These are phyloP conservation scores for Tuta absoluta DNA, from an alignment of 2,888 invertebrate species.

Conservation along the genomic window DNA sequence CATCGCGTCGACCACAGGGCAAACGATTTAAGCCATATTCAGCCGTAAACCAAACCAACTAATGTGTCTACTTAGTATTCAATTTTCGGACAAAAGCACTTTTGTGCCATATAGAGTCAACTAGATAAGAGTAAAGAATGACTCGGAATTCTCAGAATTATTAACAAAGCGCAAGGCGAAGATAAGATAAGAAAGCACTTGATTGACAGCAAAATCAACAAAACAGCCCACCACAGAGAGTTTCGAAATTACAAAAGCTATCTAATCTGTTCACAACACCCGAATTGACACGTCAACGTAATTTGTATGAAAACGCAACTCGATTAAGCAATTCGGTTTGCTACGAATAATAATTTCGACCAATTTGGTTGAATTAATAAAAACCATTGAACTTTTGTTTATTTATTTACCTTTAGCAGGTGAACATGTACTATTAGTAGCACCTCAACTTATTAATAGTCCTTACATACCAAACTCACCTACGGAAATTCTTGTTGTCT, in stretches of 20 bases:
- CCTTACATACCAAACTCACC: too few species aligned
- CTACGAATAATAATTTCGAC: neutral
- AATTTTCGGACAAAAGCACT: neutral
- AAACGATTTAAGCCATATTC: neutral
- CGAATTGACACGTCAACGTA: neutral
- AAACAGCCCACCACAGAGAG: neutral
- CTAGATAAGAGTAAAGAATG: neutral
- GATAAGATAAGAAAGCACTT: neutral
- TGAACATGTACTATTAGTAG: too few species aligned
- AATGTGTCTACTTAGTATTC: neutral
- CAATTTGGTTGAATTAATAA: neutral
- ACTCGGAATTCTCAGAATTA: neutral
- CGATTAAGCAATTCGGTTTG: neutral
- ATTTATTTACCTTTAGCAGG: too few species aligned
- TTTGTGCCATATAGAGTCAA: neutral
- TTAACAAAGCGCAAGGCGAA: neutral
- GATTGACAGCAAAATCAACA: neutral
- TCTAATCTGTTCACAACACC: slow-evolving; percentile 1
- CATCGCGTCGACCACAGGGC: slow-evolving; percentile 36
- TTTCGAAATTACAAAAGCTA: neutral
- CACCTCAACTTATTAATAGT: too few species aligned
- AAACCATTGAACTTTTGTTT: neutral
- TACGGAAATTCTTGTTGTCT: too few species aligned
- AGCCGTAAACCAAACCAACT: neutral
- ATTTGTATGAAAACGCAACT: neutral